Base-by-base conservation (phyloP, 2,797 vertebrate genomes). In the Characodon lateralis region DNA sequence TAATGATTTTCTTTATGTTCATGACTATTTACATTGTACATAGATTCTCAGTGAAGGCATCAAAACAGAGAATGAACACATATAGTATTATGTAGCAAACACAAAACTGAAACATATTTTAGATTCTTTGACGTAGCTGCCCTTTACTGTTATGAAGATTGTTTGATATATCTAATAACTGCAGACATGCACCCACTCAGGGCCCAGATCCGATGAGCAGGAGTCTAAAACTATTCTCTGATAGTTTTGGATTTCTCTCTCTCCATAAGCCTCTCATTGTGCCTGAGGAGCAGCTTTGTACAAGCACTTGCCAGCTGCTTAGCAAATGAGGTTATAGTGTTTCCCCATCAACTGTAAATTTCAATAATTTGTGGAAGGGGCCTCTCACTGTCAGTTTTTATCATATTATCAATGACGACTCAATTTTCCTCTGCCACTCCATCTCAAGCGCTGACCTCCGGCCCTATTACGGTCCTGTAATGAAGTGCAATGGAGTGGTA, bases 401-500 rank as follows among this genome's bases (percentile, higher is more conserved):
- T 96, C 95, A 96, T 96, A 96, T 96, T 96, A 96, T 96, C 95
- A 96, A 95, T 93, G 94, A 95, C 95, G 90, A 93, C 95, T 96
- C 95, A 94, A 95, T 95, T 95, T 95, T 91, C 94, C 89, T 90
- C 85, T 87, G 92, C 93, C 87, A 92, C 94, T 95, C 92, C 92
- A 91, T 93, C 93, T 94, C 91, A 87, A 92, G 90, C 90, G 83
- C 92, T 92, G 94, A 95, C 95, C 95, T 91, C 94, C 87, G 90
- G 92, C 95, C 94, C 95, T 93, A 95, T 96, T 95, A 95, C 95
- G 93, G 94, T 88, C 91, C 95, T 95, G 95, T 96, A 96, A 96
- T 96, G 95, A 96, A 96, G 95, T 95, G 94, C 95, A 96, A 95
- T 95, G 95, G 95, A 96, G 93, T 95, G 94, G 95, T 96, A 96